Conservation (phyloP, 64 coral and sea anemone species). For the Montipora foliosa region DNA sequence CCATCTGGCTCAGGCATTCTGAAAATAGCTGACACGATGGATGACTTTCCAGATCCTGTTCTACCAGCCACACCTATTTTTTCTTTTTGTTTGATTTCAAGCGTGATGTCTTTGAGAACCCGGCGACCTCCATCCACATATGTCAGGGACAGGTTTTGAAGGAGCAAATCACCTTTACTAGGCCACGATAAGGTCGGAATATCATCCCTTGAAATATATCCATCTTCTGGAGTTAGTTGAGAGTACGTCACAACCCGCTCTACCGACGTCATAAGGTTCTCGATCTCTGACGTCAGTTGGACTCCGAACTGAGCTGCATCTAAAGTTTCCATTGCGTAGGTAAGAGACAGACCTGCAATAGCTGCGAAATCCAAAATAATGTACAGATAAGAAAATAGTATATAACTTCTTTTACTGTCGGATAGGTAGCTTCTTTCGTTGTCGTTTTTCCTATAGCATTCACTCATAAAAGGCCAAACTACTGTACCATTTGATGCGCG, state of each 20-base stretch:
- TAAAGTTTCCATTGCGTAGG: constrained; percentile 54
- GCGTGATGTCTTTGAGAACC: constrained; percentile 65
- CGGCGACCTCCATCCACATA: constrained; percentile 65
- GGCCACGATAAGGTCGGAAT: constrained; percentile 62
- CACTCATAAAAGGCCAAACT: no score
- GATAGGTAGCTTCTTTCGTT: no score
- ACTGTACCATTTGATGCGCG: no score
- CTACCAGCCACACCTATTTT: constrained; percentile 75
- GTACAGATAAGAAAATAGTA: no score
- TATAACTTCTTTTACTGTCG: no score
- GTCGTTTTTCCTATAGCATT: no score
- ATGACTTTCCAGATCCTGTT: constrained; percentile 87
- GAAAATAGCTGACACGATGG: constrained; percentile 66
- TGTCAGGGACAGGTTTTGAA: constrained; percentile 56
- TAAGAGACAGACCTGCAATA: constrained; percentile 59
- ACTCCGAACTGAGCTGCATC: constrained; percentile 70
- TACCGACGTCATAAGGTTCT: constrained; percentile 90
- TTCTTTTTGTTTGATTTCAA: constrained; percentile 65
- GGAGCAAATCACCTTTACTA: constrained; percentile 35
- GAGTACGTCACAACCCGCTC: constrained; percentile 71
- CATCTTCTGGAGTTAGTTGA: constrained; percentile 57
- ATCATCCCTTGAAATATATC: constrained; percentile 41
- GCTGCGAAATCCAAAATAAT: constrained; percentile 7
- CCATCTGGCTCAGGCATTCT: constrained; percentile 78
- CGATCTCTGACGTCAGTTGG: constrained; percentile 60